These are phyloP conservation scores for Taenaris catops DNA, from an alignment of 2,888 invertebrate species.

Conservation along the genomic window DNA sequence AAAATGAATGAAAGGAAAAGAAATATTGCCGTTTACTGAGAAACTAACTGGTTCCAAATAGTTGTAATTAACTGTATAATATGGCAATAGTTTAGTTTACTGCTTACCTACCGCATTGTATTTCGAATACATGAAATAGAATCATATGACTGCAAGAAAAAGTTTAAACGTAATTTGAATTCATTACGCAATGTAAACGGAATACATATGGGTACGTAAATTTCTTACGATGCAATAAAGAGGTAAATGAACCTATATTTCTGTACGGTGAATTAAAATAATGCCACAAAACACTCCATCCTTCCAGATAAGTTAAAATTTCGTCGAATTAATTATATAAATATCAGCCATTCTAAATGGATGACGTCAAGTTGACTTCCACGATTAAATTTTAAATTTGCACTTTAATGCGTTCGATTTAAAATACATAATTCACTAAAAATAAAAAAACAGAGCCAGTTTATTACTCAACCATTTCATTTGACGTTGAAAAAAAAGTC, in stretches of 20 bases:
- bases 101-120: too few species aligned
- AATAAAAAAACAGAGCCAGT: conserved; percentile 41
- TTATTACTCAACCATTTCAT: conserved; percentile 38
- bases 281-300: conserved; percentile 10
- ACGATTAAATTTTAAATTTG: too few species aligned
- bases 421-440: conserved; percentile 30
- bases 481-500: conserved; percentile 29
- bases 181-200: too few species aligned
- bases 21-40: too few species aligned
- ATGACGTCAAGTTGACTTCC: conserved; percentile 45
- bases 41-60: too few species aligned
- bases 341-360: conserved; percentile 44
- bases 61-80: too few species aligned
- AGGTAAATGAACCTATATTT: conserved; percentile 15
- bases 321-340: conserved; percentile 38
- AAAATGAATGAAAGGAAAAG: too few species aligned
- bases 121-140: too few species aligned
- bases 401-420: conserved; percentile 29
- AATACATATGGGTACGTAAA: not conserved
- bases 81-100: too few species aligned
- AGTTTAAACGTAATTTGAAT: too few species aligned
- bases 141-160: too few species aligned
- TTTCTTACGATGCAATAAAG: conserved; percentile 5
- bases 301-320: conserved; percentile 42
- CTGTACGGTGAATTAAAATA: conserved; percentile 10